phyloP scores from a whole-genome alignment of 2,113 vertebrate species.

The Edolisoma coerulescens region DNA sequence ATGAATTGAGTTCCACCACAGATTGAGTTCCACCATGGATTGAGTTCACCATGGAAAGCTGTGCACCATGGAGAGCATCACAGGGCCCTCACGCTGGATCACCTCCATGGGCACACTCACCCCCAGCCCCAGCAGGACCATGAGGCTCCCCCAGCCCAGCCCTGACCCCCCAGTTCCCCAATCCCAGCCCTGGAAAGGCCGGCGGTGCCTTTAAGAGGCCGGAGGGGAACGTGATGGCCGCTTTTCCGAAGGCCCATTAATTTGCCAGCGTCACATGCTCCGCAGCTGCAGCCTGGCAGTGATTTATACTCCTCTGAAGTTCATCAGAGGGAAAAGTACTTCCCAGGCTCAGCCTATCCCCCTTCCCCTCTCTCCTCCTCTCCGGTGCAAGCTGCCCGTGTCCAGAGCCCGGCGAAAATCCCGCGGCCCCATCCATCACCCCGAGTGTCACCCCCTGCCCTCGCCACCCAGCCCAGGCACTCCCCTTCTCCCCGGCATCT shows the following conservation, averaged over 20 bases:
- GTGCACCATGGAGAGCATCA: rapidly evolving
- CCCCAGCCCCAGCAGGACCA: not conserved
- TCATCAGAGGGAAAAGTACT: slow-evolving; percentile 50
- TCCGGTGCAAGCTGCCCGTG: not conserved
- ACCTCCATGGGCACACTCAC: not conserved
- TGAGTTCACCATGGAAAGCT: not conserved
- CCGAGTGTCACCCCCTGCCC: not conserved
- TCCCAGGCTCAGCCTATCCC: not conserved
- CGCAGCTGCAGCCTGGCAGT: slow-evolving; percentile 56
- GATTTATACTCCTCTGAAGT: slow-evolving; percentile 60
- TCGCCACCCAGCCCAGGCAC: slow-evolving; percentile 19
- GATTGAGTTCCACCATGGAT: too few species aligned
- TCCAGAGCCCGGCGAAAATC: not conserved
- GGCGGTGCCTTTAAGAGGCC: slow-evolving; percentile 22
- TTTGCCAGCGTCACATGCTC: slow-evolving; percentile 45
- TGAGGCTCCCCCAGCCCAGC: not conserved
- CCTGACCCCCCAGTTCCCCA: not conserved
- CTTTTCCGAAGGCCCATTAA: slow-evolving; percentile 8
- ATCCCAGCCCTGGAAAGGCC: not conserved
- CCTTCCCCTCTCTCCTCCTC: not conserved
- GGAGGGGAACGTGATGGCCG: not conserved
- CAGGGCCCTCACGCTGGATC: rapidly evolving
- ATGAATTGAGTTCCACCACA: too few species aligned
- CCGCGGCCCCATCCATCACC: slow-evolving; percentile 3
- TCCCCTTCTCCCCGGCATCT: slow-evolving; percentile 12